Percentiles rank a stretch among this genome's conserved stretches.
Conservation (phyloP, 2,888 invertebrate genomes). For the Hydraecia micacea region DNA sequence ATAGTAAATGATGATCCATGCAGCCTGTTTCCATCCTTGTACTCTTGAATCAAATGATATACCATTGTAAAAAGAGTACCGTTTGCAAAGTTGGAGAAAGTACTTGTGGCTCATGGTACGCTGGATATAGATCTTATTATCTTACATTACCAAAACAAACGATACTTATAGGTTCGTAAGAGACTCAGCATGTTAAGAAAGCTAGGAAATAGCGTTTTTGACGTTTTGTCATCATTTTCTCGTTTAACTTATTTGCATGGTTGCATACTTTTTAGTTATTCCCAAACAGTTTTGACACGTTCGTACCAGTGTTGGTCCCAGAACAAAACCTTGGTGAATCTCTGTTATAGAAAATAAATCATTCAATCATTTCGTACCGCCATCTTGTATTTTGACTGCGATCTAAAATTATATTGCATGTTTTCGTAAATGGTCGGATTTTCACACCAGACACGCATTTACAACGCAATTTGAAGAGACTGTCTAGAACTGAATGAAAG, state of each 20-base stretch:
- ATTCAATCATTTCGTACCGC: neutral
- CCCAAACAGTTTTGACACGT: neutral
- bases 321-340: too few relatives aligned
- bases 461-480: neutral
- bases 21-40: neutral
- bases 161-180: neutral
- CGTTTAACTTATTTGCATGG: too few relatives aligned
- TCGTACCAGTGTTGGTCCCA: neutral
- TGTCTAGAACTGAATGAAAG: neutral
- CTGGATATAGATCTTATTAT: neutral
- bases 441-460: neutral
- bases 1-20: neutral
- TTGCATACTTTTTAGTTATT: too few relatives aligned
- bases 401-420: neutral
- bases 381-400: neutral
- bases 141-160: neutral
- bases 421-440: neutral
- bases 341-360: neutral
- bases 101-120: neutral
- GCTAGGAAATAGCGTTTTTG: neutral
- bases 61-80: neutral
- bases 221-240: neutral
- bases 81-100: neutral
- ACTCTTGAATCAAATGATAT: neutral
- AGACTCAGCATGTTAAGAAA: neutral